Conservation (phyloP, 2,113 vertebrate genomes). For the Poeciliopsis prolifica region DNA sequence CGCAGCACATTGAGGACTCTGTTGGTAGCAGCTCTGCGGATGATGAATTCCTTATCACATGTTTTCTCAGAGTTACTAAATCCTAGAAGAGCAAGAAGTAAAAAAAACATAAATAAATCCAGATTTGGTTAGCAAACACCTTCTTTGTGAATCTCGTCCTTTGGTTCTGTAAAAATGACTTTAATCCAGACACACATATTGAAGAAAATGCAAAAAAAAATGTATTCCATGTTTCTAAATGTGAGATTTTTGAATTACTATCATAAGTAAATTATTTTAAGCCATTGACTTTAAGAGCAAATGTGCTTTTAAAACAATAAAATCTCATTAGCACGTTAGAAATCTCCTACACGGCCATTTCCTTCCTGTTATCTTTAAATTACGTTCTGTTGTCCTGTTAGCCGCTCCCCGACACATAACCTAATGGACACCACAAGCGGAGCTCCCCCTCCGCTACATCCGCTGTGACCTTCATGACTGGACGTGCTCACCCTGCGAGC, state of each 20-base stretch:
- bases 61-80: slow-evolving; percentile 88
- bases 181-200: background rate
- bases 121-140: background rate
- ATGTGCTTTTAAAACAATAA: background rate
- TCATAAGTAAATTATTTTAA: background rate
- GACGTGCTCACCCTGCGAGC: slow-evolving; percentile 85
- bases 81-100: slow-evolving; percentile 70
- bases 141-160: too few species aligned
- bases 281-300: background rate
- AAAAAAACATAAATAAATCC: background rate
- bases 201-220: background rate
- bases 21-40: slow-evolving; percentile 94
- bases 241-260: too few species aligned
- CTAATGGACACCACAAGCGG: background rate
- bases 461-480: slow-evolving; percentile 4
- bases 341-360: background rate
- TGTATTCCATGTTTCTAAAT: too few species aligned
- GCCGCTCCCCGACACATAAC: background rate
- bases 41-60: slow-evolving; percentile 97
- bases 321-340: background rate
- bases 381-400: background rate
- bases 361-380: background rate
- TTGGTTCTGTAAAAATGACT: background rate
- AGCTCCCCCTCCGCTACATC: background rate
- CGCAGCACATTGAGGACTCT: slow-evolving; percentile 94